phyloP scores from a whole-genome alignment of 2,888 invertebrate species.

The Acrocyrtus sp. region DNA sequence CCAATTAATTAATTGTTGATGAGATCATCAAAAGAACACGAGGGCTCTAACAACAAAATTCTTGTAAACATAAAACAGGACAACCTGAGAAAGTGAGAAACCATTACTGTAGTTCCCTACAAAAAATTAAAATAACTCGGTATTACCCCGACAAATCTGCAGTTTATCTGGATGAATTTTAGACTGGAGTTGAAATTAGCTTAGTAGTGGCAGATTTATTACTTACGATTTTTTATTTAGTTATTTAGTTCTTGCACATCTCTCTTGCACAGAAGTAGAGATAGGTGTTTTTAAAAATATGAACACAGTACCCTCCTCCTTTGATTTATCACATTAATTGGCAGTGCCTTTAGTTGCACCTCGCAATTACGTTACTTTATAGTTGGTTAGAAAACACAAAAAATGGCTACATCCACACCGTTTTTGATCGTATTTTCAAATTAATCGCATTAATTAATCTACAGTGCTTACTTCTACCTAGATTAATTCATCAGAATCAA shows the following conservation, averaged over 20 bases:
- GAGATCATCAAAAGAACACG: constrained; percentile 23
- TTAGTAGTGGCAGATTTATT: background rate
- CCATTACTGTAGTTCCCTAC: no score
- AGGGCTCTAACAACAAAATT: constrained; percentile 28
- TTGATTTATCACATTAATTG: constrained; percentile 49
- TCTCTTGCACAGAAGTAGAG: constrained; percentile 4
- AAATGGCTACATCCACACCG: no score
- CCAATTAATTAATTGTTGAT: constrained; percentile 5
- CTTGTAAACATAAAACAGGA: no score
- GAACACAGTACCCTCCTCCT: constrained; percentile 50
- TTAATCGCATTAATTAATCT: background rate
- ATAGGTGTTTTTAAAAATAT: constrained; percentile 39
- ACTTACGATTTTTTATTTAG: constrained; percentile 2
- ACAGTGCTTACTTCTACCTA: background rate
- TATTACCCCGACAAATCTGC: no score
- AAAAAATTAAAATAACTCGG: no score
- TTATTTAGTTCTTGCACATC: constrained; percentile 5
- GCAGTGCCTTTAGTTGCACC: no score
- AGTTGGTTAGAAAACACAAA: no score
- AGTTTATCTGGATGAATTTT: constrained; percentile 1
- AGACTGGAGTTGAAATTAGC: constrained; percentile 9
- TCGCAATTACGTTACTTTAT: no score
- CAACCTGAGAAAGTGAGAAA: no score
- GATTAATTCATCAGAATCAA: no score
- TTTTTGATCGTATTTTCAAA: no score